Evolutionary conservation across 2,888 invertebrate genomes (phyloP).

Genomic region (Ptycholaimellus sp.): DNA sequence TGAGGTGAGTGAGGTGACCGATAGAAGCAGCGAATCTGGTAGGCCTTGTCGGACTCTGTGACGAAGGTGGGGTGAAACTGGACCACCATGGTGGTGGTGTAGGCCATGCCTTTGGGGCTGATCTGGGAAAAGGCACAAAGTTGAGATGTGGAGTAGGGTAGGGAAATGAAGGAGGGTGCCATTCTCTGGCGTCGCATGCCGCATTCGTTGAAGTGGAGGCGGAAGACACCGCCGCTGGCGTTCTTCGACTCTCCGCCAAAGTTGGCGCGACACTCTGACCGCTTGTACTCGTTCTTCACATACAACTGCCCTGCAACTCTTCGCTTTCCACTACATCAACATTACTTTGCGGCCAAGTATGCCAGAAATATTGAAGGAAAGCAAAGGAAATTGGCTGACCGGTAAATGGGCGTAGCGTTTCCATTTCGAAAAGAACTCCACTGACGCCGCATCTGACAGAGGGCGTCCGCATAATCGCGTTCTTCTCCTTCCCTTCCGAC

Average conservation of each 20-base stretch:
- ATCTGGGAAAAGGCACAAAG: slow-evolving; percentile 2
- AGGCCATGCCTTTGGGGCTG: slow-evolving; percentile 7
- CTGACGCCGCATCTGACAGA: slow-evolving; percentile 2
- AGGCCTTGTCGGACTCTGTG: slow-evolving; percentile 6
- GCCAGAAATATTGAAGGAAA: no score
- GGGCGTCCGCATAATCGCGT: slow-evolving; percentile 1
- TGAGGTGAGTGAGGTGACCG: no score
- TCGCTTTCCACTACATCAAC: no score
- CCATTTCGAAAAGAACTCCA: slow-evolving; percentile 6
- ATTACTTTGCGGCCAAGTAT: no score
- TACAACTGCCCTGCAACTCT: background rate
- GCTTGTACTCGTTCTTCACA: slow-evolving; percentile 3
- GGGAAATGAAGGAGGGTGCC: background rate
- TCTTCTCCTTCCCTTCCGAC: no score
- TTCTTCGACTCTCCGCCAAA: background rate
- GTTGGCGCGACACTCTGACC: no score
- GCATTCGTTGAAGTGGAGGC: slow-evolving; percentile 6
- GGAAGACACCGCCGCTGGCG: slow-evolving; percentile 3
- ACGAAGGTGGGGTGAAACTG: slow-evolving; percentile 7
- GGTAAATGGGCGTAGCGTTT: slow-evolving; percentile 5
- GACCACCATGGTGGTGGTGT: slow-evolving; percentile 6
- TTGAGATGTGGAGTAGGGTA: background rate
- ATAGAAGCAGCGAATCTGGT: slow-evolving; percentile 7
- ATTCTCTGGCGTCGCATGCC: slow-evolving; percentile 7
- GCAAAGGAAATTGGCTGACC: no score